A percentile compares a stretch with the other conserved stretches of the same genome.
Evolutionary conservation across 2,113 vertebrate species (phyloP).

Genomic region (Oryzias curvinotus): DNA sequence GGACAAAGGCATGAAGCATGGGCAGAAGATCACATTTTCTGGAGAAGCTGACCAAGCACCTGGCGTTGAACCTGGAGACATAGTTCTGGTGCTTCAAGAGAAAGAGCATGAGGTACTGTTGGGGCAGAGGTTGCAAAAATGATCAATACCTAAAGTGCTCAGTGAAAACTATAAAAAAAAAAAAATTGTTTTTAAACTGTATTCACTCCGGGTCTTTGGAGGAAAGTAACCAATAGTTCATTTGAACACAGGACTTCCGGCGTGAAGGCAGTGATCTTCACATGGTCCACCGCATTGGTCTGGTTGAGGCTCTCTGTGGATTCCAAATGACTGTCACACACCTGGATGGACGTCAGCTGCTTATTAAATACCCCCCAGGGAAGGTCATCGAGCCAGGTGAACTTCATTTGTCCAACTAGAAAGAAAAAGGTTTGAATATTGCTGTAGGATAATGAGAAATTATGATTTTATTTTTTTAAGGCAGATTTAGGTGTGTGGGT

Average conservation of each 20-base stretch:
- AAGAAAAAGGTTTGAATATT: not conserved
- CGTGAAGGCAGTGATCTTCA: constrained; percentile 93
- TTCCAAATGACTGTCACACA: constrained; percentile 96
- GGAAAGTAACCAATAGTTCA: not conserved
- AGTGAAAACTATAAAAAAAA: not conserved
- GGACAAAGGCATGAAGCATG: constrained; percentile 99
- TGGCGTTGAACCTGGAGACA: constrained; percentile 94
- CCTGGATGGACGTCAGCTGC: constrained; percentile 92
- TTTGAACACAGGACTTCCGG: constrained; percentile 68
- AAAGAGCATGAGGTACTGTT: constrained; percentile 92
- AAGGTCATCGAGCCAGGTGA: constrained; percentile 98
- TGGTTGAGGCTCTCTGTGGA: constrained; percentile 95
- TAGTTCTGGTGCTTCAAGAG: constrained; percentile 94
- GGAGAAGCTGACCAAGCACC: constrained; percentile 98
- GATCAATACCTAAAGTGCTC: not conserved
- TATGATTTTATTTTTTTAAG: not conserved
- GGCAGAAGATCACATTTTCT: constrained; percentile 95
- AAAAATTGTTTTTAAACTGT: not conserved
- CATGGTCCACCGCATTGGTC: constrained; percentile 95
- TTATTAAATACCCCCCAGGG: constrained; percentile 95
- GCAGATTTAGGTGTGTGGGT: no score
- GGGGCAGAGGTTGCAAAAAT: not conserved
- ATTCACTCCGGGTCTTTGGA: not conserved
- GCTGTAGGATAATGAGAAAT: not conserved
- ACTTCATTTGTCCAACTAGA: not conserved